phyloP scores from a whole-genome alignment of 2,797 vertebrate genomes.

The Oreochromis mossambicus region DNA sequence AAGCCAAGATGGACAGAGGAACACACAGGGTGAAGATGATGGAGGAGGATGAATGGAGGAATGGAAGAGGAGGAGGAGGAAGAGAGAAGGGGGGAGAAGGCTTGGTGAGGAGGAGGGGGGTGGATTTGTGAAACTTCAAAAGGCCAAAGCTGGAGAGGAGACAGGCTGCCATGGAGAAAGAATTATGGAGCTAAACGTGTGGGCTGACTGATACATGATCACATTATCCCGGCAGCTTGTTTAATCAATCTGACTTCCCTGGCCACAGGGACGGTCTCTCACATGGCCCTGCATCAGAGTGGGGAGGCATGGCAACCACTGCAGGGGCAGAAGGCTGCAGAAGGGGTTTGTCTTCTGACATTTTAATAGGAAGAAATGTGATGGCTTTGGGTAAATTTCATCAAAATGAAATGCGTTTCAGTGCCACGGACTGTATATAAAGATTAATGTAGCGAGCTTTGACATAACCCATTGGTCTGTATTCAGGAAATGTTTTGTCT shows the following conservation, averaged over 20 bases:
- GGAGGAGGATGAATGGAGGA: neutral
- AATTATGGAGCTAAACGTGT: constrained; percentile 47
- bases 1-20: constrained; percentile 7
- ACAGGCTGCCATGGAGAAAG: constrained; percentile 30
- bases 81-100: neutral
- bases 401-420: neutral
- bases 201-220: constrained; percentile 54
- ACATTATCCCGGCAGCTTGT: constrained; percentile 40
- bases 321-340: neutral
- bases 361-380: neutral
- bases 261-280: constrained; percentile 12
- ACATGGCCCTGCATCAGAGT: neutral
- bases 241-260: constrained; percentile 49
- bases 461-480: neutral
- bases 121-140: constrained; percentile 54
- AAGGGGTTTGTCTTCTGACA: neutral
- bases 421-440: neutral
- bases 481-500: neutral
- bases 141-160: constrained; percentile 45
- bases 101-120: neutral
- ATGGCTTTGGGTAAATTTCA: neutral
- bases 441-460: neutral
- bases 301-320: neutral
- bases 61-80: neutral
- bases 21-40: constrained; percentile 15